These are phyloP conservation scores for Lacerta viridis DNA, from an alignment of 2,797 vertebrate species.

Conservation along the genomic window DNA sequence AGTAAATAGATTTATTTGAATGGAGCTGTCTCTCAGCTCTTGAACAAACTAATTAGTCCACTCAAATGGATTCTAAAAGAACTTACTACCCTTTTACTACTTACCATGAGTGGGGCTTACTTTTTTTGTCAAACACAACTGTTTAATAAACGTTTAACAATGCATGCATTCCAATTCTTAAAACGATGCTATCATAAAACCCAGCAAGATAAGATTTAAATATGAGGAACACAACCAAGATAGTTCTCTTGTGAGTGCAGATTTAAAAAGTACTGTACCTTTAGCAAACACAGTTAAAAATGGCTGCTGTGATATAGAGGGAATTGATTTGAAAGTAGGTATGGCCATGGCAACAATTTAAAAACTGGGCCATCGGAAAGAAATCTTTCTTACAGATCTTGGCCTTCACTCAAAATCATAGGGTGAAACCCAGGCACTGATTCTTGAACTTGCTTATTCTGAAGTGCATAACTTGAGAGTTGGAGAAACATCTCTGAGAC, in stretches of 20 bases:
- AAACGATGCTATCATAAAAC: not conserved
- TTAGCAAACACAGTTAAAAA: not conserved
- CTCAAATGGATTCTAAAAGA: slow-evolving; percentile 13
- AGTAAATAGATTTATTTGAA: not conserved
- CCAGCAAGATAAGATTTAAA: slow-evolving; percentile 35
- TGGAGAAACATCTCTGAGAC: not conserved
- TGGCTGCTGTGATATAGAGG: not conserved
- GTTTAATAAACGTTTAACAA: slow-evolving; percentile 34
- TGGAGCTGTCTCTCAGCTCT: not conserved
- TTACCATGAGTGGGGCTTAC: slow-evolving; percentile 43
- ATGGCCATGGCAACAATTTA: not conserved
- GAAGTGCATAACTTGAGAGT: not conserved
- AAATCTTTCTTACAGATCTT: not conserved
- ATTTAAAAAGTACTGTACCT: not conserved
- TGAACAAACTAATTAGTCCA: not conserved
- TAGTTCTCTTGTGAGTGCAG: slow-evolving; percentile 34
- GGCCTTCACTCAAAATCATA: not conserved
- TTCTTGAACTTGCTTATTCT: not conserved
- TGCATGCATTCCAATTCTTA: slow-evolving; percentile 40
- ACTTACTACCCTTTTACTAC: not conserved
- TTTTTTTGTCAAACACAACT: not conserved
- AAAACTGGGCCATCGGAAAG: not conserved
- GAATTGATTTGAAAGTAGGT: not conserved
- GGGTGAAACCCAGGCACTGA: not conserved
- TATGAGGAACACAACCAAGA: slow-evolving; percentile 39